Conservation (phyloP, 2,797 vertebrate species). For the Typhlichthys eigenmanni region DNA sequence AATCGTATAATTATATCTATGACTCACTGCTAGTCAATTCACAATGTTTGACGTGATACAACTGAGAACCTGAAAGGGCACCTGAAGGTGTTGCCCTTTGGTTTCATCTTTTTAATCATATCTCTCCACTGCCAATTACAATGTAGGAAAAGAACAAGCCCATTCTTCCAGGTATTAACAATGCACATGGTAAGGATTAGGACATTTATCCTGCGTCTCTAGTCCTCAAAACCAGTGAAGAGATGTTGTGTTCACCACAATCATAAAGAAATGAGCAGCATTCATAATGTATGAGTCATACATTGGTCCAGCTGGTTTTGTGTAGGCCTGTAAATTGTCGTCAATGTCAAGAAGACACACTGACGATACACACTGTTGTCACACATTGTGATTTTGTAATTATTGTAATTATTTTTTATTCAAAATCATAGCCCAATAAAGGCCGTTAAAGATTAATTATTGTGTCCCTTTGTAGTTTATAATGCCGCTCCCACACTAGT, state of each 20-base stretch:
- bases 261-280: constrained; percentile 57
- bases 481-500: too few species aligned
- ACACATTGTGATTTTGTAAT: too few species aligned
- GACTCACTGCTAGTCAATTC: constrained; percentile 8
- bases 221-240: constrained; percentile 48
- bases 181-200: constrained; percentile 79
- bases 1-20: not conserved
- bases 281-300: constrained; percentile 68
- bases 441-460: too few species aligned
- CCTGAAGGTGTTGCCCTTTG: constrained; percentile 11
- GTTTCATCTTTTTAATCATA: constrained; percentile 33
- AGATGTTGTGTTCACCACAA: constrained; percentile 72
- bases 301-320: too few species aligned
- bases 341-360: not conserved
- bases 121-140: constrained; percentile 54
- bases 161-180: constrained; percentile 64
- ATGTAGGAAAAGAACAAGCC: constrained; percentile 35
- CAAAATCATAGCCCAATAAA: too few species aligned
- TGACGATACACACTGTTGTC: not conserved
- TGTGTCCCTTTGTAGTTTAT: too few species aligned
- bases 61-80: constrained; percentile 18
- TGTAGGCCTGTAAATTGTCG: not conserved
- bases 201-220: constrained; percentile 61
- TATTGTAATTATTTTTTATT: too few species aligned
- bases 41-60: constrained; percentile 5